These are phyloP conservation scores for Caretta caretta DNA, from an alignment of 2,113 vertebrate species.

Conservation along the genomic window DNA sequence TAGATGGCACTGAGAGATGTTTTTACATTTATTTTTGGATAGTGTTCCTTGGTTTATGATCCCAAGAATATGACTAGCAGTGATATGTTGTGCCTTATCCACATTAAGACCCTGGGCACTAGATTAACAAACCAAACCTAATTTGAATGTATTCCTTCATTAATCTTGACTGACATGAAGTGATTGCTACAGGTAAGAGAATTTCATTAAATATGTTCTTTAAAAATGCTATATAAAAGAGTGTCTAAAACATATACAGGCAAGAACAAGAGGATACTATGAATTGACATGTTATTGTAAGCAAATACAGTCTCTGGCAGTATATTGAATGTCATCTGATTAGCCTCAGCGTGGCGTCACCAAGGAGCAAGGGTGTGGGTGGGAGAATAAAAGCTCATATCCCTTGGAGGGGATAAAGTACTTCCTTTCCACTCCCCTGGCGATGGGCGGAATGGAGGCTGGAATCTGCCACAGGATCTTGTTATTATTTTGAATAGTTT, in stretches of 20 bases:
- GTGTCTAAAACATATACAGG: background rate
- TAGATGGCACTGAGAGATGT: background rate
- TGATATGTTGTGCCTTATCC: background rate
- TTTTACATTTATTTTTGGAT: background rate
- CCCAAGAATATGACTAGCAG: background rate
- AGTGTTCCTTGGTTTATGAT: background rate
- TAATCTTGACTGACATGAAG: conserved; percentile 1
- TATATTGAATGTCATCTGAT: background rate
- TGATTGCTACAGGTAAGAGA: background rate
- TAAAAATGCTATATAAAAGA: background rate
- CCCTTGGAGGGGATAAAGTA: too few relatives aligned
- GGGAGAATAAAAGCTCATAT: too few relatives aligned
- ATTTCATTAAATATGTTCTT: background rate
- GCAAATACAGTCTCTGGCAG: background rate
- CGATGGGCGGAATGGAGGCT: too few relatives aligned
- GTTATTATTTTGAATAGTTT: too few relatives aligned
- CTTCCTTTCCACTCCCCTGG: too few relatives aligned
- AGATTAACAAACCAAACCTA: background rate
- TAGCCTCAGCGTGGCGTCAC: too few relatives aligned
- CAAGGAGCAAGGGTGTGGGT: too few relatives aligned
- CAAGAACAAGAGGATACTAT: background rate
- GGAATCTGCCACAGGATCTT: too few relatives aligned
- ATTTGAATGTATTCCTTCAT: background rate
- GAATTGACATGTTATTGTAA: background rate
- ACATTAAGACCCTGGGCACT: background rate